Base-by-base conservation (phyloP, 1,140 invertebrate genomes). In the Heliconius hewitsoni region DNA sequence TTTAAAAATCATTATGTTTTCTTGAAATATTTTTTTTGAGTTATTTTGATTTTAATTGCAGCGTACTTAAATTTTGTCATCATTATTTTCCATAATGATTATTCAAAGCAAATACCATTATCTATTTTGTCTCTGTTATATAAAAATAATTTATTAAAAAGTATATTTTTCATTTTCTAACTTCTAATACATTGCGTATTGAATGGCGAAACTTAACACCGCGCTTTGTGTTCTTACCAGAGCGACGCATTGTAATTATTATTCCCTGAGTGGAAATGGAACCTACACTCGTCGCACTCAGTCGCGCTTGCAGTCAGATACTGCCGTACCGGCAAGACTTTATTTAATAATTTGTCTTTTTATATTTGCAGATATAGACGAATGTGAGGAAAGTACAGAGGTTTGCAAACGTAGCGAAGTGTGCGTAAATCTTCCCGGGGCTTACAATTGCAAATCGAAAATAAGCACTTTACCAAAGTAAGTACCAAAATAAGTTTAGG, bases 341-440 rank as follows among this genome's bases (percentile, higher is more conserved):
- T 46, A 46, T 46, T 46, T 46, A 46, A 46, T 4, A 46, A 46
- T 46, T 46, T 2, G 3, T 46, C 13, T 13, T 46, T 19, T 77
- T 34, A 1, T 30, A 50, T 79, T 87, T 92, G 3, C 84, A 96
- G 98, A 98, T 95, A 96, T 98, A 39, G 95, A 98, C 84, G 97
- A 98, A 91, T 98, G 98, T 88, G 90, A 95, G 50, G 95, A 96
- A 81, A 94, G 95, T 81, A 89, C 95, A 18, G 95, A 96, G 78
- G 94, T 96, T 3, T 98, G 97, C 86, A 95, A 95, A 34, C 95
- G 96, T 8, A 95, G 95, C 80, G 95, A 96, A 76, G 90, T 96
- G 5, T 98, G 97, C 87, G 87, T 96, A 2, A 98, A 98, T 87
- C 95, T 97, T 71, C 95, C 95, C 2, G 97, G 97, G 5, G 96